A percentile compares a stretch with the other conserved stretches of the same genome.
Conservation (phyloP, 2,888 invertebrate genomes). For the Micoletzkya japonica region DNA sequence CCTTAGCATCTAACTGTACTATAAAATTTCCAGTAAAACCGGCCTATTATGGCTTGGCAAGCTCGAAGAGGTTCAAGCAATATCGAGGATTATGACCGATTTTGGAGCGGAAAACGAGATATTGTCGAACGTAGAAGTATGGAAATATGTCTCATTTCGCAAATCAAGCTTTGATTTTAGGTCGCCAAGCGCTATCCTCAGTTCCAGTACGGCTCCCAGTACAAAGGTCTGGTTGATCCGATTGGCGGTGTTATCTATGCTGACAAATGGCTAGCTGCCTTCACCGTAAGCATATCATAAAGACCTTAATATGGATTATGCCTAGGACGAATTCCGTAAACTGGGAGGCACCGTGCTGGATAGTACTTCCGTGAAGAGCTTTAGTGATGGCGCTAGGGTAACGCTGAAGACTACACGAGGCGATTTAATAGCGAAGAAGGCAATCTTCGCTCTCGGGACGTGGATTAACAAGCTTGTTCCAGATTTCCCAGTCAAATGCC, state of each 20-base stretch:
- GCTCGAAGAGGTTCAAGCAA: constrained; percentile 6
- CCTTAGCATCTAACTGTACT: not conserved
- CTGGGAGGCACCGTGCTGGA: constrained; percentile 8
- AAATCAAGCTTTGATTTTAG: constrained; percentile 2
- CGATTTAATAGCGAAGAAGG: constrained; percentile 7
- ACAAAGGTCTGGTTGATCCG: constrained; percentile 19
- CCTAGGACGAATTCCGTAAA: constrained; percentile 24
- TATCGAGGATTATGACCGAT: constrained; percentile 9
- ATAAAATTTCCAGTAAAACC: not conserved
- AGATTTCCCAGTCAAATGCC: constrained; percentile 38
- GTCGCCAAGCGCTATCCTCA: constrained; percentile 18
- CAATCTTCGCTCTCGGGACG: constrained; percentile 52
- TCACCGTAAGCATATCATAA: not conserved
- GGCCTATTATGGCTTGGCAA: constrained; percentile 25
- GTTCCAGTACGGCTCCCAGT: constrained; percentile 11
- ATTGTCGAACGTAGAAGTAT: constrained; percentile 9
- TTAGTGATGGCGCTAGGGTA: constrained; percentile 1
- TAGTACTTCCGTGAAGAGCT: constrained; percentile 11
- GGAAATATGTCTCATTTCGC: not conserved
- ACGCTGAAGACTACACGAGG: constrained; percentile 8
- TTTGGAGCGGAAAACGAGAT: constrained; percentile 19
- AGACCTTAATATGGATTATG: not conserved
- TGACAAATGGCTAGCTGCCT: constrained; percentile 18
- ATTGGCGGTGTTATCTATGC: constrained; percentile 25
- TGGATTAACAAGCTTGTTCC: constrained; percentile 54